These are phyloP conservation scores for Pristionchus fissidentatus DNA, from an alignment of 2,888 invertebrate genomes.

Conservation along the genomic window DNA sequence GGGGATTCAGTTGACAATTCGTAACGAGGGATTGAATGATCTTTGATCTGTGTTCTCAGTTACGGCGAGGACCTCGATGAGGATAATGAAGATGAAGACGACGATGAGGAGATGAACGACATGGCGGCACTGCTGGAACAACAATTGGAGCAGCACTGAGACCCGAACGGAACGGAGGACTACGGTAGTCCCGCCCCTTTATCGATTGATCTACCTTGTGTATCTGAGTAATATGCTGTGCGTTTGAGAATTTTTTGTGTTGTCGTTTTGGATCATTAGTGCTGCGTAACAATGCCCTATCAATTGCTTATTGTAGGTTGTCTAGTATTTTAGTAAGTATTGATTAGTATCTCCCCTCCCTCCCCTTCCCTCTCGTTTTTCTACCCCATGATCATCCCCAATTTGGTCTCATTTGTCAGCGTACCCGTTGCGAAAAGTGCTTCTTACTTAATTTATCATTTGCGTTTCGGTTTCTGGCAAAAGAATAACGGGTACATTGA, in stretches of 20 bases:
- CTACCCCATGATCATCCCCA: background rate
- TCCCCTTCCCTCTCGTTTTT: background rate
- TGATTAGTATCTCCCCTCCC: background rate
- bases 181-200: conserved; percentile 2
- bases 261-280: no score
- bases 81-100: conserved; percentile 49
- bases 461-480: conserved; percentile 1
- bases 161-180: background rate
- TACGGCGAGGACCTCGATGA: conserved; percentile 14
- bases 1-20: background rate
- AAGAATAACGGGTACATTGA: conserved; percentile 11
- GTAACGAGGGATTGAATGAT: background rate
- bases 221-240: no score
- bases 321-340: no score
- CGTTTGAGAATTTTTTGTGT: no score
- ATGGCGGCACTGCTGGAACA: conserved; percentile 64
- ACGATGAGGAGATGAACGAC: conserved; percentile 56
- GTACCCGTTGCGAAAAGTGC: conserved; percentile 43
- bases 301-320: no score
- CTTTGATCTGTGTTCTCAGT: background rate
- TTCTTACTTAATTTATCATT: background rate
- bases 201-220: no score
- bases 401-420: conserved; percentile 31
- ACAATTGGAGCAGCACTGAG: conserved; percentile 35
- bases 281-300: no score